Percentiles rank a stretch among this genome's conserved stretches.
Conservation (phyloP, 2,113 vertebrate genomes). For the Epinephelus fuscoguttatus region DNA sequence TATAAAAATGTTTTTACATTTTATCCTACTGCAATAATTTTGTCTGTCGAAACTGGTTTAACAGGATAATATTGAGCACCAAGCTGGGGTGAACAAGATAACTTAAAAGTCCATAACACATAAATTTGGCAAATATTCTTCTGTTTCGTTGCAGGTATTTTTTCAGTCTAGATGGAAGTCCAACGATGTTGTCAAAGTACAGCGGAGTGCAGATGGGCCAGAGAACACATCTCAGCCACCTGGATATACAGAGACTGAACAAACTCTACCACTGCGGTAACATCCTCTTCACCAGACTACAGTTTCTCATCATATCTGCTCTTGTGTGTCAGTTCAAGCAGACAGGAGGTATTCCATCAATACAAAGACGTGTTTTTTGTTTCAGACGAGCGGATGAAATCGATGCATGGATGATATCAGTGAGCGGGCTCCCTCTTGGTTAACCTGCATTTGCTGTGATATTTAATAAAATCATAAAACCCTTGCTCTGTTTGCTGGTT, state of each 20-base stretch:
- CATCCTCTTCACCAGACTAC: no score
- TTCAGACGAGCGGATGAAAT: conserved; percentile 7
- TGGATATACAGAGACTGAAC: conserved; percentile 58
- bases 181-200: conserved; percentile 12
- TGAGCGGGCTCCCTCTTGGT: background rate
- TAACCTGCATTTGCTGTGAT: background rate
- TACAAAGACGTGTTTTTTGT: background rate
- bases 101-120: no score
- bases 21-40: background rate
- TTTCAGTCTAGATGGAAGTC: conserved; percentile 40
- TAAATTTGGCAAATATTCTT: no score
- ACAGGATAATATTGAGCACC: no score
- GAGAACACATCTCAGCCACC: conserved; percentile 34
- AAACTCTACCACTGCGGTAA: conserved; percentile 56
- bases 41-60: background rate
- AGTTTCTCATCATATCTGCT: no score
- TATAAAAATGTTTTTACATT: no score
- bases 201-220: conserved; percentile 28
- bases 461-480: conserved; percentile 18
- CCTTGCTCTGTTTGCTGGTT: background rate
- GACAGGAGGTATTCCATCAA: no score
- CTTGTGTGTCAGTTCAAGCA: no score
- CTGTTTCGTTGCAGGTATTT: conserved; percentile 23
- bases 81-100: no score
- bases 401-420: background rate